Base-by-base conservation (phyloP, 2,888 invertebrate species). In the Acholoe squamosa region DNA sequence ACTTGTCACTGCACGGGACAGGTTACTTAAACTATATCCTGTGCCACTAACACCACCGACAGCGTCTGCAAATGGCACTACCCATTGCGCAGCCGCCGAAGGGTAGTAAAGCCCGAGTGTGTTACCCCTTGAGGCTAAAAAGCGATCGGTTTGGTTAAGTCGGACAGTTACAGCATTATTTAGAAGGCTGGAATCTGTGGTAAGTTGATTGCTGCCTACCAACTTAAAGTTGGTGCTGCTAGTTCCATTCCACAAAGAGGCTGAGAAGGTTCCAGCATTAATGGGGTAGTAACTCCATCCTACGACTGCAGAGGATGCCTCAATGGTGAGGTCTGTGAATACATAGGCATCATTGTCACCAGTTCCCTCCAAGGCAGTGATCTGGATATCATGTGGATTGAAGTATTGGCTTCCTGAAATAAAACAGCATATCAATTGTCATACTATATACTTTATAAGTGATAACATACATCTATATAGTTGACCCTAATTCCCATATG, bases 211-310 rank as follows among this genome's bases (percentile, higher is more conserved):
- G n/a, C 51, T 84, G 0, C 84, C 84, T 28, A 19, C 51, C 34
- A 84, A n/a, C n/a, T 10, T 10, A 43, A 51, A 84, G 84, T 16
- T 43, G 84, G 0, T 43, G 51, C 43, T 19, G 34, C 28, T 34
- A 28, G 22, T 84, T 22, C 43, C 51, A 25, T 84, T 84, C 84
- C 84, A 84, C 1, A 84, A n/a, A 43, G 43, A 22, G 34, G 84
- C 84, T 10, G 43, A 84, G 51, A 84, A 84, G 43, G 0, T 43
- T 31, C 84, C 84, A 5, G 43, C 5, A 84, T 84, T 1, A 14
- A 84, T 1, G 51, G 84, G 34, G 43, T 84, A 84, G 51, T 51
- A 84, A 51, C n/a, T 51, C 84, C 84, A 84, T 0, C 84, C 84
- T 19, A 84, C 84, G 0, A 84, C 51, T 31, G 84, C 43, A 51